A percentile compares a stretch with the other conserved stretches of the same genome.
These are phyloP conservation scores for Pseudonaja textilis DNA, from an alignment of 2,113 vertebrate genomes.

Conservation along the genomic window DNA sequence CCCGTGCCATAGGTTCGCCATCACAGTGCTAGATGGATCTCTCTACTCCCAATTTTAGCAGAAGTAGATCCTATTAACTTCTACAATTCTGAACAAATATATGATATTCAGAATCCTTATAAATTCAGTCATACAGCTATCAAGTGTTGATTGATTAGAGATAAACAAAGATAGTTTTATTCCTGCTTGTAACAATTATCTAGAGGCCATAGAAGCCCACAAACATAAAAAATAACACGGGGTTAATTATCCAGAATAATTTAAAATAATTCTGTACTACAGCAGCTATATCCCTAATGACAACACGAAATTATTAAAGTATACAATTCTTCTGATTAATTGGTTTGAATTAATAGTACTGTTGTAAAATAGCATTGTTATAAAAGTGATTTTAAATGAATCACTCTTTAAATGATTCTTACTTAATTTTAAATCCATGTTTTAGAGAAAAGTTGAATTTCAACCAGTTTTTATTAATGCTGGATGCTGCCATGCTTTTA, in stretches of 20 bases:
- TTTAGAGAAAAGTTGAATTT: not conserved
- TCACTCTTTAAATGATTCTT: constrained; percentile 19
- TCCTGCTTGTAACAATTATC: constrained; percentile 47
- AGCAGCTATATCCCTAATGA: constrained; percentile 62
- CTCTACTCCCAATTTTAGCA: not conserved
- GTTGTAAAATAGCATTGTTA: constrained; percentile 42
- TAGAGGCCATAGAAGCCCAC: constrained; percentile 47
- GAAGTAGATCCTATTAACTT: not conserved
- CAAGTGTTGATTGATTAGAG: constrained; percentile 62
- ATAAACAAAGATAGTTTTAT: constrained; percentile 36
- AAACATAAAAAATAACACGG: constrained; percentile 29
- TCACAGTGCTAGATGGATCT: not conserved
- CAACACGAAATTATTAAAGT: constrained; percentile 54
- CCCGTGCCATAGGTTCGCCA: too few relatives aligned
- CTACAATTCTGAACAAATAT: not conserved
- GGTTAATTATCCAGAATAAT: constrained; percentile 60
- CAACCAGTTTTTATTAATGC: not conserved
- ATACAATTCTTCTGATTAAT: constrained; percentile 50
- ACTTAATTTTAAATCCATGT: not conserved
- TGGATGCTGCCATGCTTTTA: not conserved
- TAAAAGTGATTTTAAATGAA: constrained; percentile 44
- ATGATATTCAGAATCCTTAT: constrained; percentile 51
- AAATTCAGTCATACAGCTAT: constrained; percentile 59
- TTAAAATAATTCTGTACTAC: constrained; percentile 71
- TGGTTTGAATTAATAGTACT: constrained; percentile 64